Conservation (phyloP, 2,888 invertebrate species). For the Iphiclides podalirius region DNA sequence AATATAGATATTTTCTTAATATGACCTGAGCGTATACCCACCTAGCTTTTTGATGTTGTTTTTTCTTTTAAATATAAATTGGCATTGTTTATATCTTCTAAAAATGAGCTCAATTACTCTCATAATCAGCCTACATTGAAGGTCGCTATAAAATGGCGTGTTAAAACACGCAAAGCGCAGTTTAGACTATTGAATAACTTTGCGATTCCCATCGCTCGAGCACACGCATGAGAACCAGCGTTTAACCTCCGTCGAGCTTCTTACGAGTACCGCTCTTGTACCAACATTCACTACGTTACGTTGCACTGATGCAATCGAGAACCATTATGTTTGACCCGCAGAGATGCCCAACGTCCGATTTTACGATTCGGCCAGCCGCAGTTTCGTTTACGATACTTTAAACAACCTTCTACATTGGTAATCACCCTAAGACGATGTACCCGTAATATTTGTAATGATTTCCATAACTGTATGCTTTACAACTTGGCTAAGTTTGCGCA, state of each 20-base stretch:
- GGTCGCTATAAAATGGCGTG: constrained; percentile 1
- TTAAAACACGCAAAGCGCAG: constrained; percentile 1
- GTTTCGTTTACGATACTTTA: constrained; percentile 1
- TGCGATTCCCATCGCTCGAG: constrained; percentile 16
- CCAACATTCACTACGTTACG: constrained; percentile 38
- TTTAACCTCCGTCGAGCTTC: constrained; percentile 34
- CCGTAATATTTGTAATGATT: too few species aligned
- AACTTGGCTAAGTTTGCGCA: too few species aligned
- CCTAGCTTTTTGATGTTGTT: too few species aligned
- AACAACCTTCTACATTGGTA: too few species aligned
- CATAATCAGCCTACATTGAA: too few species aligned
- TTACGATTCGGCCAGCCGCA: background rate
- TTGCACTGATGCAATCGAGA: constrained; percentile 30
- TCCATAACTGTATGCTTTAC: too few species aligned
- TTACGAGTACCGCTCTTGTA: constrained; percentile 27
- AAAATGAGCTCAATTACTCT: too few species aligned
- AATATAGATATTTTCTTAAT: too few species aligned
- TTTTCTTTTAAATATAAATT: too few species aligned
- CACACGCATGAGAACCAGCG: constrained; percentile 46
- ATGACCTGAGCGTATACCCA: too few species aligned
- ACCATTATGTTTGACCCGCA: constrained; percentile 21
- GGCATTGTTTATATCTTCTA: too few species aligned
- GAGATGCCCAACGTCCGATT: constrained; percentile 5
- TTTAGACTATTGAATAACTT: background rate
- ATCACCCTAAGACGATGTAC: too few species aligned